A percentile compares a stretch with the other conserved stretches of the same genome.
phyloP scores from a whole-genome alignment of 2,888 invertebrate species.

The Seladonia tumulorum region DNA sequence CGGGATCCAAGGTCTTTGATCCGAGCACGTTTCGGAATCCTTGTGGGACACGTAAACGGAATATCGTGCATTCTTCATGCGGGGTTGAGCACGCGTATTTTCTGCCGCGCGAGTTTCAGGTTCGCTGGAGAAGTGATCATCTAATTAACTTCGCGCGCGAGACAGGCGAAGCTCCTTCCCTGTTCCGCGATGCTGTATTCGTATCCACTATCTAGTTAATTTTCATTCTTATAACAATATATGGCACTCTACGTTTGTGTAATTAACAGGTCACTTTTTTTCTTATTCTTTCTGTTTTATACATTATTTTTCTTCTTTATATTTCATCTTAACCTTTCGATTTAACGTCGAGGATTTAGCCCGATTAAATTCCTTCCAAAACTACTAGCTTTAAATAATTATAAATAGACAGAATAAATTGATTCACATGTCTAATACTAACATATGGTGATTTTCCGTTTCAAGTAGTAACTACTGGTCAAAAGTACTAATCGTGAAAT shows the following conservation, averaged over 20 bases:
- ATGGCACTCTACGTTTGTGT: background rate
- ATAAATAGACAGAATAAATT: background rate
- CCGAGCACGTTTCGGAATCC: conserved; percentile 25
- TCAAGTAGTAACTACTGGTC: too few species aligned
- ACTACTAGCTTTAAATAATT: background rate
- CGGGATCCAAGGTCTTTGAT: conserved; percentile 35
- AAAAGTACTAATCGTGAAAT: too few species aligned
- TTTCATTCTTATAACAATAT: background rate
- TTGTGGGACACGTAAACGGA: background rate
- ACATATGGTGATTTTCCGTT: too few species aligned
- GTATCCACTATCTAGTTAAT: background rate
- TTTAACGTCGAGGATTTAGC: too few species aligned
- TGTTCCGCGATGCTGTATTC: background rate
- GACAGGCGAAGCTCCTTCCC: background rate
- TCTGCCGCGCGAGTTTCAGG: background rate
- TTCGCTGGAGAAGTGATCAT: conserved; percentile 1
- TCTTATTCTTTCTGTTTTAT: background rate
- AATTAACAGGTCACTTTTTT: too few species aligned
- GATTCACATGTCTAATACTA: too few species aligned
- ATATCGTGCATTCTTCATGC: conserved; percentile 19
- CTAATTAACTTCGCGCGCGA: background rate
- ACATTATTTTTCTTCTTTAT: too few species aligned
- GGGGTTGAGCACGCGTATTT: background rate
- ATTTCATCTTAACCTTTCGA: too few species aligned
- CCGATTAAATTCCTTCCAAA: background rate